phyloP scores from a whole-genome alignment of 2,888 invertebrate genomes.

The Calameuta idolon region DNA sequence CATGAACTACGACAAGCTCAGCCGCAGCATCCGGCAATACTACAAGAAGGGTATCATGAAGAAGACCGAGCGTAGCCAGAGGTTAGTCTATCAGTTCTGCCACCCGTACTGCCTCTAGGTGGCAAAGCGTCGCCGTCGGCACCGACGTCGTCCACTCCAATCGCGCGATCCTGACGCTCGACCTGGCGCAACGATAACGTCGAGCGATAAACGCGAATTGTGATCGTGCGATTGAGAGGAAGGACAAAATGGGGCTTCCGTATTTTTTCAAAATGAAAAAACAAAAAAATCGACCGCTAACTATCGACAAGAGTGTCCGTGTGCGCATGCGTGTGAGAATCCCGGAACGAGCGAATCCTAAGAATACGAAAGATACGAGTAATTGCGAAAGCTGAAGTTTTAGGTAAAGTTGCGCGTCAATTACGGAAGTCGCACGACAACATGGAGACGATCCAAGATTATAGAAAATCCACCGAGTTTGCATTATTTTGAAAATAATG shows the following conservation, averaged over 20 bases:
- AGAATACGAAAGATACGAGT: neutral
- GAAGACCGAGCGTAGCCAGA: slow-evolving; percentile 97
- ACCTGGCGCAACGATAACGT: neutral
- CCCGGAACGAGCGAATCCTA: neutral
- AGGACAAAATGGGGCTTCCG: slow-evolving; percentile 30
- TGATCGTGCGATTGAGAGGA: slow-evolving; percentile 24
- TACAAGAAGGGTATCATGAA: slow-evolving; percentile 99
- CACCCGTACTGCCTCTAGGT: slow-evolving; percentile 88
- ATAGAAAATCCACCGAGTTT: slow-evolving; percentile 47
- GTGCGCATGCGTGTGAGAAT: neutral
- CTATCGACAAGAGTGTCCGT: neutral
- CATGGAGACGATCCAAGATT: neutral
- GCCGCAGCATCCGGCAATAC: slow-evolving; percentile 96
- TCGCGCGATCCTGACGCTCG: slow-evolving; percentile 4
- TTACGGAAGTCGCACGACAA: neutral
- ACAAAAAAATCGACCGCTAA: neutral
- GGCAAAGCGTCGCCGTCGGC: slow-evolving; percentile 1
- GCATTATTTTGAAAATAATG: slow-evolving; percentile 40
- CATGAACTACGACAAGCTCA: slow-evolving; percentile 99
- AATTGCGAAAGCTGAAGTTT: neutral
- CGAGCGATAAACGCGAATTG: slow-evolving; percentile 12
- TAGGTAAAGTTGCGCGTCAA: neutral
- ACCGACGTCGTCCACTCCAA: neutral
- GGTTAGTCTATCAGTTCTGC: slow-evolving; percentile 99
- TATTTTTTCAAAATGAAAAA: slow-evolving; percentile 25